Base-by-base conservation (phyloP, 1,140 invertebrate genomes). In the Linepithema humile region DNA sequence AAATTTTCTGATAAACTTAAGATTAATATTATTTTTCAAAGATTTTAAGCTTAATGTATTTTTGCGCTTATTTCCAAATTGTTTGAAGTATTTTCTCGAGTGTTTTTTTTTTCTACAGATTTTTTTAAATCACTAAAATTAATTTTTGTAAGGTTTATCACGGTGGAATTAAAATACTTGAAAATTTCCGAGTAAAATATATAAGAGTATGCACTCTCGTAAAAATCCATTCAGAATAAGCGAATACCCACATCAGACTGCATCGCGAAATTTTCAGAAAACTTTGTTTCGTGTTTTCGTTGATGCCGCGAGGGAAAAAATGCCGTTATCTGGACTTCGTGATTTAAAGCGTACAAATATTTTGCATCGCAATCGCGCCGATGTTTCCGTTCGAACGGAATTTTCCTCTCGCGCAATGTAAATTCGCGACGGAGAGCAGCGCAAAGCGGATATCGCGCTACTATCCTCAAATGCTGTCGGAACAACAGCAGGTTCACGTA, bases 291-390 rank as follows among this genome's bases (percentile, higher is more conserved):
- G 23, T 40, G 23, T 74, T 74, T 60, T 29, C 15, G 26, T 23
- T 32, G 17, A 26, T 59, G 23, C 53, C 17, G 23, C 53, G 2
- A 23, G 32, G 70, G 48, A 38, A 72, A 73, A 74, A 72, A 5
- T 23, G 23, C 70, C 15, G 72, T 74, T 74, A 74, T 74, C 72
- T 74, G 35, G 53, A 73, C 72, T 59, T 74, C 55, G 72, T 74
- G 72, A 74, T 74, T 74, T 74, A 60, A 74, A 74, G 72, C 38
- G 38, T 74, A 38, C 72, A 74, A 74, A 74, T 74, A 74, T 74
- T 59, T 74, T 74, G 55, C 53, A 32, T 60, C 53, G 55, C 53
- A 40, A 74, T 74, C 72, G 53, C 55, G 26, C 55, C 55, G 55
- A 59, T 60, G 50, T 26, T 73, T 74, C 32, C 20, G 50, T 7